phyloP scores from a whole-genome alignment of 2,888 invertebrate species.

The Pseudanteris insignis region DNA sequence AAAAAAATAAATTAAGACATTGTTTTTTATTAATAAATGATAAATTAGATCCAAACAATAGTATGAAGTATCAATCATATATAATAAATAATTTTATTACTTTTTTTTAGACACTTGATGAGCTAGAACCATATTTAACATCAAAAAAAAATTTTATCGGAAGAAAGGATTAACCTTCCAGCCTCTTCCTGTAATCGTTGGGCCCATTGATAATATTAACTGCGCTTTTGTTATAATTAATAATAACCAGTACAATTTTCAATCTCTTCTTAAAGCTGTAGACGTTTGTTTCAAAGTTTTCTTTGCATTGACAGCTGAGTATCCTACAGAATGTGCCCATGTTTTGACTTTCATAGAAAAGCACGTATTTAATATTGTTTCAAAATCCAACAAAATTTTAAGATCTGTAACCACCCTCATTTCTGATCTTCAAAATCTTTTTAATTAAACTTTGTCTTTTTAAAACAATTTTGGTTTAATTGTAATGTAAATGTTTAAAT shows the following conservation, averaged over 20 bases:
- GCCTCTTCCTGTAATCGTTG: conserved; percentile 5
- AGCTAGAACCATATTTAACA: no score
- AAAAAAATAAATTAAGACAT: no score
- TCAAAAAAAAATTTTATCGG: no score
- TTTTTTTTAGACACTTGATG: no score
- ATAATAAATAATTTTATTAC: no score
- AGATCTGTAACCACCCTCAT: neutral
- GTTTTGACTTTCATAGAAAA: conserved; percentile 20
- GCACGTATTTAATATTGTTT: conserved; percentile 2
- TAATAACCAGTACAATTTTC: conserved; percentile 6
- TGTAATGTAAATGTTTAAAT: no score
- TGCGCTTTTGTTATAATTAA: conserved; percentile 6
- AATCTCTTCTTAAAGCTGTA: conserved; percentile 2
- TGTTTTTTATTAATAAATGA: no score
- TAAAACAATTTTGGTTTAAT: no score
- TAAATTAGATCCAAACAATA: no score
- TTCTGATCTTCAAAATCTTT: conserved; percentile 4
- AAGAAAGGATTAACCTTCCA: no score
- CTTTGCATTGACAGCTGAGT: conserved; percentile 10
- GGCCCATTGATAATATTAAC: conserved; percentile 1
- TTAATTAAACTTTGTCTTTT: no score
- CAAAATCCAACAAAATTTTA: neutral
- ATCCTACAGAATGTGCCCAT: conserved; percentile 14
- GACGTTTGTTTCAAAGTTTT: conserved; percentile 22
- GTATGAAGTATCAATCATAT: no score